Evolutionary conservation across 2,888 invertebrate genomes (phyloP), one percentile per base, ranked within the genome.

Genomic region (Vanessa cardui): DNA sequence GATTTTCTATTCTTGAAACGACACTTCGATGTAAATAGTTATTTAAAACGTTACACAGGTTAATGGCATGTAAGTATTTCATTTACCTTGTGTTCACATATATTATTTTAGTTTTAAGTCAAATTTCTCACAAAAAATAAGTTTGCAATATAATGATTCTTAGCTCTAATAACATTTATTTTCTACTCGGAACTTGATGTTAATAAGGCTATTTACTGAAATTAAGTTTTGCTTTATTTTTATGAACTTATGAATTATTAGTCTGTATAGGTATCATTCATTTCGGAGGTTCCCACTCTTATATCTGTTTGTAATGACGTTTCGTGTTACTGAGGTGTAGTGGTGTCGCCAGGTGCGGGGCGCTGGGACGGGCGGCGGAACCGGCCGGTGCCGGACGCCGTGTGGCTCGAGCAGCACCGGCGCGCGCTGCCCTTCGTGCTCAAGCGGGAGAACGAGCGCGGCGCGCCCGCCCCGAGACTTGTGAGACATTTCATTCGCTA

Each of bases 401-500:
- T 92, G 71, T 92, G 92, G 92, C 79, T 92, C 69, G 92, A 92
- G 75, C 92, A 92, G 72, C 92, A 92, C 58, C 89, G 92, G 60
- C 88, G 92, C 65, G 92, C 92, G 59, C 80, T 92, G 77, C 92
- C 92, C 71, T 92, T 92, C 82, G 89, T 90, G 76, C 87, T 92
- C 77, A 92, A 92, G 80, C 76, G 92, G 49, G 92, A 92, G 80
- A 92, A 91, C 81, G 92, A 91, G 75, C 80, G 90, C 78, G 78
- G 81, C 54, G 80, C 82, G 47, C 85, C 87, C 9, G 77, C 84
- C 49, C 92, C 92, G 9, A 84, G 92, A 79, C 86, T 93, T 78
- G 93, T 93, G 73, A 88, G 90, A 86, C 39, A 39, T 39, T 39
- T 39, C 12, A 39, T 39, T 39, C 12, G 12, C 2, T 2, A 39